Conservation (phyloP, 2,888 invertebrate genomes). For the Stenotaenia linearis region DNA sequence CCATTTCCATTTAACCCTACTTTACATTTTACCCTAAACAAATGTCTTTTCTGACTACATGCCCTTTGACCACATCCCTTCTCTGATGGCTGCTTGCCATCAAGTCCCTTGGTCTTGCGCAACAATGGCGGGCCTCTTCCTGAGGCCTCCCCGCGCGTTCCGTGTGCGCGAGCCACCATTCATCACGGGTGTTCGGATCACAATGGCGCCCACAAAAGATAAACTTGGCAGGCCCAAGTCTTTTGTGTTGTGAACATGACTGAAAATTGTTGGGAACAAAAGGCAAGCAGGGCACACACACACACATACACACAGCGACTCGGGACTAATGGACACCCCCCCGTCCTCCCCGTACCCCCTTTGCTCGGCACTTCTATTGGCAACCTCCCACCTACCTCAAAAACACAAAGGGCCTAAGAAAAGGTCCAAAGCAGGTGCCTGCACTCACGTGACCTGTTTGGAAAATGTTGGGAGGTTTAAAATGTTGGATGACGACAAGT, state of each 20-base stretch:
- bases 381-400: not conserved
- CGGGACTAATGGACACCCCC: not conserved
- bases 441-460: not conserved
- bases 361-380: not conserved
- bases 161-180: not conserved
- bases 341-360: not conserved
- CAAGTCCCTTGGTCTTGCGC: not conserved
- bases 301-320: not conserved
- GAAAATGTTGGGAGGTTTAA: not conserved
- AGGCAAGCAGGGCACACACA: constrained; percentile 7
- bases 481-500: not conserved
- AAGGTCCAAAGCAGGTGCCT: not conserved
- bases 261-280: constrained; percentile 29
- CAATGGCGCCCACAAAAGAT: not conserved
- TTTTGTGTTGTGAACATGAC: constrained; percentile 21
- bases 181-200: not conserved
- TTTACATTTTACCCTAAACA: not conserved
- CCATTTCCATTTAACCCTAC: too few species aligned
- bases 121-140: not conserved
- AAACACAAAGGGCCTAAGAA: not conserved
- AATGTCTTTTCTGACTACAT: not conserved
- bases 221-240: not conserved
- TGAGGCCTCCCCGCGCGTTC: not conserved
- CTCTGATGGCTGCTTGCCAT: not conserved
- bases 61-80: not conserved